Percentiles rank a stretch among this genome's conserved stretches.
Evolutionary conservation across 2,888 invertebrate genomes (phyloP).

Genomic region (Drosophila recens): DNA sequence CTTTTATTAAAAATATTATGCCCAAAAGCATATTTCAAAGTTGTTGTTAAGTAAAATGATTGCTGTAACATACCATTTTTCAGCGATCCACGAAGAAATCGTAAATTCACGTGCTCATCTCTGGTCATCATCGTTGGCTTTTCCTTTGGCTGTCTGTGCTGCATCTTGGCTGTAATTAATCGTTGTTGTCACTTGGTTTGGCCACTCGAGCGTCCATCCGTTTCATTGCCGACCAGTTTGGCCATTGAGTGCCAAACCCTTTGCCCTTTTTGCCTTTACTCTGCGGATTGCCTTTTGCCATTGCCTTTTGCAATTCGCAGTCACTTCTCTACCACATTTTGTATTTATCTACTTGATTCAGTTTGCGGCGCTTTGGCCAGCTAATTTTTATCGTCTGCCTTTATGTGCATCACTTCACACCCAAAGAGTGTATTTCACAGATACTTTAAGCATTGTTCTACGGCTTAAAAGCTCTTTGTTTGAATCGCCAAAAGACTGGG

Average conservation of each 20-base stretch:
- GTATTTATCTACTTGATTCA: constrained; percentile 64
- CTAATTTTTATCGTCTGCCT: constrained; percentile 63
- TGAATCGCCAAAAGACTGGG: background rate
- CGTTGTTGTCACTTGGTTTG: constrained; percentile 67
- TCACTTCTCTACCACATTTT: constrained; percentile 37
- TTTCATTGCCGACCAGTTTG: constrained; percentile 54
- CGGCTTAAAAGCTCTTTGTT: constrained; percentile 47
- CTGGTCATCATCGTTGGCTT: constrained; percentile 31
- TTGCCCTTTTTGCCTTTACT: constrained; percentile 3
- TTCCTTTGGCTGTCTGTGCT: constrained; percentile 34
- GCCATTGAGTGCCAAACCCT: constrained; percentile 43
- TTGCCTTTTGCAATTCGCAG: background rate
- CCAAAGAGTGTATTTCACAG: constrained; percentile 54
- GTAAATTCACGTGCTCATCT: constrained; percentile 41
- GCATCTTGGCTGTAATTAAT: constrained; percentile 65
- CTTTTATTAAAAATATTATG: background rate
- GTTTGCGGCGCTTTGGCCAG: constrained; percentile 54
- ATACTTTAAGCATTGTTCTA: constrained; percentile 56
- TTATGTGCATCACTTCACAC: constrained; percentile 67
- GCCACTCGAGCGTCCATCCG: constrained; percentile 65
- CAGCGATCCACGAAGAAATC: background rate
- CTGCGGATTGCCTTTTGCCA: background rate
- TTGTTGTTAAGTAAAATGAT: background rate
- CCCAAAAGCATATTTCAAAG: background rate
- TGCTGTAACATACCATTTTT: background rate